phyloP scores from a whole-genome alignment of 1,140 invertebrate genomes.

The Drepana arcuata region DNA sequence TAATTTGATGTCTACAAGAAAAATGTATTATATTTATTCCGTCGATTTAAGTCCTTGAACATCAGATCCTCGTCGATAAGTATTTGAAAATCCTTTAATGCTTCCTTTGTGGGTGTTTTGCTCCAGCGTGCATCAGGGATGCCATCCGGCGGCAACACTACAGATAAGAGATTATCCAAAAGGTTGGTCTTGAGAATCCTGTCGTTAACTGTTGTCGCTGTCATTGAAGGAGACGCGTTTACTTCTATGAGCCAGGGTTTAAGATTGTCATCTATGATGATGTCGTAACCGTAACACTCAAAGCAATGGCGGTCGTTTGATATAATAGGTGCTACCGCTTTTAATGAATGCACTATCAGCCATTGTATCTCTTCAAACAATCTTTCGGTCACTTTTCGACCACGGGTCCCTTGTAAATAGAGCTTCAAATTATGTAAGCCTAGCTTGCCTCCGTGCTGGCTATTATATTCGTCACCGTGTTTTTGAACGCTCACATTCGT shows the following conservation, averaged over 20 bases:
- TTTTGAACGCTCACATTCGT: slow-evolving; percentile 92
- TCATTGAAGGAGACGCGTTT: slow-evolving; percentile 94
- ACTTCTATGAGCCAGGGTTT: slow-evolving; percentile 93
- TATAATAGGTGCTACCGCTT: slow-evolving; percentile 85
- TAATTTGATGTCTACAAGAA: no score
- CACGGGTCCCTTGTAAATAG: slow-evolving; percentile 91
- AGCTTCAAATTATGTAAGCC: slow-evolving; percentile 90
- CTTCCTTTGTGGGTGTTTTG: slow-evolving; percentile 83
- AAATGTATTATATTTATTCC: no score
- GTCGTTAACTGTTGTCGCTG: slow-evolving; percentile 95
- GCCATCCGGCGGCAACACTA: slow-evolving; percentile 90
- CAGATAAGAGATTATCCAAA: slow-evolving; percentile 93
- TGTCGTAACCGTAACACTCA: slow-evolving; percentile 93
- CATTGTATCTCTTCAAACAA: slow-evolving; percentile 88
- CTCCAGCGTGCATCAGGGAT: slow-evolving; percentile 93
- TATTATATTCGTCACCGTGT: slow-evolving; percentile 92
- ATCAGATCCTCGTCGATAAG: slow-evolving; percentile 87
- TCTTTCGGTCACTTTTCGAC: slow-evolving; percentile 87
- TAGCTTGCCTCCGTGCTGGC: slow-evolving; percentile 93
- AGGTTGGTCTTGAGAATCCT: slow-evolving; percentile 95
- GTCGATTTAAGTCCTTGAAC: no score
- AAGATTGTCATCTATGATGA: slow-evolving; percentile 86
- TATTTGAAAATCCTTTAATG: slow-evolving; percentile 90
- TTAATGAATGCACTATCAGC: slow-evolving; percentile 88
- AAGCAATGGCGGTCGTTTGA: slow-evolving; percentile 86